These are phyloP conservation scores for Pipra filicauda DNA, from an alignment of 2,113 vertebrate species.

Conservation along the genomic window DNA sequence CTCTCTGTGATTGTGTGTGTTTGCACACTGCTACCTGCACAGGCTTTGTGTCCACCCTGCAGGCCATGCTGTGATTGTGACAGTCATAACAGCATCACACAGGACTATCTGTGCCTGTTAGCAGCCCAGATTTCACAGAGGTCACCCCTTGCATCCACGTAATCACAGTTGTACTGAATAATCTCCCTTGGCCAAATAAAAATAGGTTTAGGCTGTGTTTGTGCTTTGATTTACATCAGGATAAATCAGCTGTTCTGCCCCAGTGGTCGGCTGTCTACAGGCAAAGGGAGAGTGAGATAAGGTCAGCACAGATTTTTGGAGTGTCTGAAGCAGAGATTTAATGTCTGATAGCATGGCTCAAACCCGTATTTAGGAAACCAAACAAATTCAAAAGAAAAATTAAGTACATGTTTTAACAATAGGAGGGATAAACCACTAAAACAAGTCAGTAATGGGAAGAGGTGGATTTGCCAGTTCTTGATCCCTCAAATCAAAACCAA, in stretches of 20 bases:
- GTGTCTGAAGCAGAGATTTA: slow-evolving; percentile 16
- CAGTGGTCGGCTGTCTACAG: neutral
- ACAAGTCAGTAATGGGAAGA: neutral
- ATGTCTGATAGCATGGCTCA: neutral
- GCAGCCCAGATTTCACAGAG: neutral
- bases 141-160: neutral
- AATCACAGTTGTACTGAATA: neutral
- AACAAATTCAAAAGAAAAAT: neutral
- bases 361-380: neutral
- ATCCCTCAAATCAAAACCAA: neutral
- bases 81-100: neutral
- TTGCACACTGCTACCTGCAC: neutral
- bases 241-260: slow-evolving; percentile 10
- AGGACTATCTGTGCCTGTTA: slow-evolving; percentile 20
- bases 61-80: neutral
- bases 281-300: neutral
- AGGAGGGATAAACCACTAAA: neutral
- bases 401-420: neutral
- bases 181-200: slow-evolving; percentile 20
- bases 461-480: neutral
- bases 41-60: neutral
- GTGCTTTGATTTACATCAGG: slow-evolving; percentile 27
- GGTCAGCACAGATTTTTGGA: slow-evolving; percentile 28
- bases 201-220: neutral
- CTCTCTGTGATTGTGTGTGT: neutral